Base-by-base conservation (phyloP, 2,113 vertebrate genomes). In the Felis catus region DNA sequence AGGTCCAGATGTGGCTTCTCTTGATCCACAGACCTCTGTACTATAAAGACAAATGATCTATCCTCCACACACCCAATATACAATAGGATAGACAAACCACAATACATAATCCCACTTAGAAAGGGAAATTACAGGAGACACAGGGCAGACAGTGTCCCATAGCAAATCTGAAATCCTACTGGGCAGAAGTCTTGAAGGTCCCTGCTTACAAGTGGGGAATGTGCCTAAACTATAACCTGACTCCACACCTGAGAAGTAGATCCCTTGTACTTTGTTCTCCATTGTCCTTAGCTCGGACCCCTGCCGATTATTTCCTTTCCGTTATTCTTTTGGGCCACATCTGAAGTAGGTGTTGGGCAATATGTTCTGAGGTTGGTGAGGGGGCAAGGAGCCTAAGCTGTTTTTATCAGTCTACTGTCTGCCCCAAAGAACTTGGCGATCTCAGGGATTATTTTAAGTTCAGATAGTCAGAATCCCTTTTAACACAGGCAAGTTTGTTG, bases 1-100 rank as follows among this genome's bases (percentile, higher is more conserved):
- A 84, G 51, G 31, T 65, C 68, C 92, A 88, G 68, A 78, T 91
- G 76, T 94, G 41, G 21, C 51, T 91, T 78, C 66, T 82, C 68
- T 91, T 76, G 68, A 91, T 91, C 68, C 74, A 65, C 66, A 94
- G 45, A 88, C 51, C 76, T 92, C 48, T 82, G 74, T 74, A 91
- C 74, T 83, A 94, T 36, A 94, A 91, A 94, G 88, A 89, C 70
- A 88, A 94, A 88, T 94, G 70, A 88, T 79, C 92, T 92, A 36
- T 83, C 55, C 45, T 84, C 70, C 71, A 71, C 61, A 96, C 61
- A 88, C 81, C 74, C 25, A 25, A 78, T 91, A 96, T 88, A 73
- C 79, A 92, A 94, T 68, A 55, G 61, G 80, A 81, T 61, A 73
- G 86, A 93, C 87, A 91, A 94, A 45, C 23, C 51, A 84, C 23